Evolutionary conservation across 2,797 vertebrate species (phyloP).

Genomic region (Mallotus villosus): DNA sequence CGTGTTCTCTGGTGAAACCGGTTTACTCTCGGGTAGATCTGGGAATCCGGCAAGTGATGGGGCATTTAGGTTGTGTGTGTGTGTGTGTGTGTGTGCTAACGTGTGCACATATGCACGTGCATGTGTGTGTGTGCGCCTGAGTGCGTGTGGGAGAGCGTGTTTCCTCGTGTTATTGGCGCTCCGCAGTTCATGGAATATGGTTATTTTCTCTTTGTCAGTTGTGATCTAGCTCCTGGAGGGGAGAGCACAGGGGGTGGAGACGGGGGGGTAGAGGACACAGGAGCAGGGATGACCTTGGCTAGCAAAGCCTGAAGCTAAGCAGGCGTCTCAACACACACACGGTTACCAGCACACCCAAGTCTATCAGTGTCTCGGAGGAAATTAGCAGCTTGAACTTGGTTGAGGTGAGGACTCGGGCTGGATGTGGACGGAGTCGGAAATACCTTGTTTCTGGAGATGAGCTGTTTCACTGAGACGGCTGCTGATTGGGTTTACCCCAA

Average conservation of each 20-base stretch:
- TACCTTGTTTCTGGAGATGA: too few relatives aligned
- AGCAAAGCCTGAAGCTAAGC: conserved; percentile 26
- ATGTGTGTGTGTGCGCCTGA: neutral
- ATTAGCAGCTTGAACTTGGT: too few relatives aligned
- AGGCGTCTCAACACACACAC: neutral
- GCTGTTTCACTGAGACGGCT: too few relatives aligned
- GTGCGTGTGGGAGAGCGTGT: neutral
- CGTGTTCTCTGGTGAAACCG: too few relatives aligned
- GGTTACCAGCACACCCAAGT: conserved; percentile 27
- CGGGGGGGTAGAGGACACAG: conserved; percentile 45
- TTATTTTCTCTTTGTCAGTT: conserved; percentile 72
- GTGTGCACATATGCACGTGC: neutral
- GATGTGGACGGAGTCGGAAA: too few relatives aligned
- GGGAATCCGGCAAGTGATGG: neutral
- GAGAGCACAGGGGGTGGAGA: conserved; percentile 57
- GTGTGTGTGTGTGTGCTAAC: neutral
- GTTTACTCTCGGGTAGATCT: neutral
- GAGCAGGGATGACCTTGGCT: conserved; percentile 73
- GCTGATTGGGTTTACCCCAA: too few relatives aligned
- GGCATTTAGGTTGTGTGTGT: neutral
- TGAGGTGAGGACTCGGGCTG: too few relatives aligned
- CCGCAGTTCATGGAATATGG: conserved; percentile 39
- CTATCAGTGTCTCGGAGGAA: neutral
- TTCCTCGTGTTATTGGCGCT: conserved; percentile 38
- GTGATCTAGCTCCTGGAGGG: conserved; percentile 65